phyloP scores from a whole-genome alignment of 2,113 vertebrate genomes.

The Aegotheles bennettii region DNA sequence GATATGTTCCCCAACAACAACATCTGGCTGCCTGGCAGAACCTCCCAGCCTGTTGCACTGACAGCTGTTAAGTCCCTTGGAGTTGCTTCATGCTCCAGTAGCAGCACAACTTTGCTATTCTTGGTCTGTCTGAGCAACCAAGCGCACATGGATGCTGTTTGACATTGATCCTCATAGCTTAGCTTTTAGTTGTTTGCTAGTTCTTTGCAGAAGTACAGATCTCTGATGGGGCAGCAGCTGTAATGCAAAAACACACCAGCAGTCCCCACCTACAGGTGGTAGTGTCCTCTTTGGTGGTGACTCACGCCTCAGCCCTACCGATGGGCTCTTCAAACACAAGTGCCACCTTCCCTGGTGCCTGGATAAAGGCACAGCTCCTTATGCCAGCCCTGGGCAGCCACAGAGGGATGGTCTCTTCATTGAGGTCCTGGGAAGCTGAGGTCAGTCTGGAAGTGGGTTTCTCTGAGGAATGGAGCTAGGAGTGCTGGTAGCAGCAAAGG shows the following conservation, averaged over 20 bases:
- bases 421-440: background rate
- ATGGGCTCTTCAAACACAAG: background rate
- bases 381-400: background rate
- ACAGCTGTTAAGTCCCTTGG: background rate
- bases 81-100: background rate
- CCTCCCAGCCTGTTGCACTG: background rate
- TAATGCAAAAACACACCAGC: background rate
- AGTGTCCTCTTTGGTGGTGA: background rate
- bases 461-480: background rate
- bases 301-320: rapidly evolving
- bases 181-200: background rate
- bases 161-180: background rate
- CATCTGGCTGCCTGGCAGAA: slow-evolving; percentile 58
- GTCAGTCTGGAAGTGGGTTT: background rate
- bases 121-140: background rate
- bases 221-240: background rate
- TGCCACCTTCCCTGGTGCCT: background rate
- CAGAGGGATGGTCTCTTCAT: rapidly evolving
- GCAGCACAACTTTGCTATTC: background rate
- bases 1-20: background rate
- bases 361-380: background rate
- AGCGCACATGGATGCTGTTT: background rate
- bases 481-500: background rate
- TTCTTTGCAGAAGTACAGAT: background rate
- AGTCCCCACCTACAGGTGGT: rapidly evolving